These are phyloP conservation scores for Chromoteleia sp. DNA, from an alignment of 2,888 invertebrate genomes.

Conservation along the genomic window DNA sequence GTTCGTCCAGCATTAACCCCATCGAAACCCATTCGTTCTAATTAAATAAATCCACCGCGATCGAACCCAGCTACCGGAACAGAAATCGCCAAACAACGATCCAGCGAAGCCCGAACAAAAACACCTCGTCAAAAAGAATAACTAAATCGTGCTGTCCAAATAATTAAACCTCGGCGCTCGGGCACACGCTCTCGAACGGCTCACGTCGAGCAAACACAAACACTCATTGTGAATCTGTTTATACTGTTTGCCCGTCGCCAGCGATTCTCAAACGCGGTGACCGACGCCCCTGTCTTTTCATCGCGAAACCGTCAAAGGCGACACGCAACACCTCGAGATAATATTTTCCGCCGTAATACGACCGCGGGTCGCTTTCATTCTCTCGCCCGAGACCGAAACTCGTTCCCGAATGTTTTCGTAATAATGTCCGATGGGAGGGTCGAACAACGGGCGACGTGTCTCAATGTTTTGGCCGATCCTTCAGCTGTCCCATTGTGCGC, in stretches of 20 bases:
- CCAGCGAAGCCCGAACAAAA: constrained; percentile 8
- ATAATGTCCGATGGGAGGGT: constrained; percentile 79
- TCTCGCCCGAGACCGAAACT: constrained; percentile 48
- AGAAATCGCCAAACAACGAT: constrained; percentile 6
- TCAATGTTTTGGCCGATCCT: constrained; percentile 83
- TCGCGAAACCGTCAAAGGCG: constrained; percentile 45
- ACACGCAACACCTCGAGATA: constrained; percentile 55
- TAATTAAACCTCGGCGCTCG: constrained; percentile 46
- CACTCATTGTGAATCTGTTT: constrained; percentile 56
- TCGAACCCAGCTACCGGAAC: not conserved
- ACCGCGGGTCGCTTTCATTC: constrained; percentile 47
- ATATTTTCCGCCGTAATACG: constrained; percentile 64
- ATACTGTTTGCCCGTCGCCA: constrained; percentile 41
- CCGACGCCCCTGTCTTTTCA: constrained; percentile 55
- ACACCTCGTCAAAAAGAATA: constrained; percentile 29
- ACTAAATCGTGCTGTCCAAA: constrained; percentile 32
- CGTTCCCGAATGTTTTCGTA: constrained; percentile 82
- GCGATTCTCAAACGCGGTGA: constrained; percentile 40
- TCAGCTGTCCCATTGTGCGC: constrained; percentile 83
- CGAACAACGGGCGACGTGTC: constrained; percentile 82
- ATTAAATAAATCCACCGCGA: not conserved
- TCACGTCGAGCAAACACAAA: constrained; percentile 40
- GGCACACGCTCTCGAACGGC: constrained; percentile 10
- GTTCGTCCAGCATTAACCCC: too few species aligned
- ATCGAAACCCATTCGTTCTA: not conserved